These are phyloP conservation scores for Ptychodera flava DNA, from an alignment of 35 echinoderm and acorn worm genomes.

Conservation along the genomic window DNA sequence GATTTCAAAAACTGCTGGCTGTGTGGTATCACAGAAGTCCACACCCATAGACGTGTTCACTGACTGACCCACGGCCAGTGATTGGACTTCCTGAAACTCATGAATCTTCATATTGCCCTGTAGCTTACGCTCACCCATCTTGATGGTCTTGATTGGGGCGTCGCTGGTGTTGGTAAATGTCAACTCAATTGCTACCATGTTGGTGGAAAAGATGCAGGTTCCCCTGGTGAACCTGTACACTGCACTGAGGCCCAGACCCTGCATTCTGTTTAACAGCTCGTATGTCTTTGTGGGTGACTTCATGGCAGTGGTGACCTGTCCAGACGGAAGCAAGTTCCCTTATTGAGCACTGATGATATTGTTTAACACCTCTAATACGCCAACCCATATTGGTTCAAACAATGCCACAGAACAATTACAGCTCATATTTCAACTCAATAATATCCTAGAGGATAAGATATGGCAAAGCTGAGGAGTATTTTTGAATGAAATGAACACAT, in stretches of 20 bases:
- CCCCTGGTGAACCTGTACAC: constrained; percentile 65
- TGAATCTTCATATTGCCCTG: constrained; percentile 80
- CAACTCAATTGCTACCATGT: constrained; percentile 90
- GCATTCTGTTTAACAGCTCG: constrained; percentile 88
- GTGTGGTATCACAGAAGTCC: constrained; percentile 90
- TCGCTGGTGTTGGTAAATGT: constrained; percentile 78
- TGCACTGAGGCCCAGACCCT: constrained; percentile 77
- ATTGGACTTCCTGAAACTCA: constrained; percentile 69
- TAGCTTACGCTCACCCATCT: constrained; percentile 80
- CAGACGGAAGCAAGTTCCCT: too few species aligned
- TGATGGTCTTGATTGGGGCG: constrained; percentile 69
- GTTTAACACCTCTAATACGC: too few species aligned
- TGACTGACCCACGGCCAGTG: constrained; percentile 63
- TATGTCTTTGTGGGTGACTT: constrained; percentile 29
- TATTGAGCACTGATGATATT: too few species aligned
- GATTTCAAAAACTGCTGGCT: constrained; percentile 96
- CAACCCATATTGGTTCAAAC: too few species aligned
- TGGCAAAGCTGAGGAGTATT: too few species aligned
- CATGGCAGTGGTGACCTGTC: constrained; percentile 8
- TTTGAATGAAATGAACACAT: too few species aligned
- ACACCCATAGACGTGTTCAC: constrained; percentile 63
- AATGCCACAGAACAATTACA: too few species aligned
- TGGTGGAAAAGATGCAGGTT: constrained; percentile 65
- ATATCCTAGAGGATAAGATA: too few species aligned
- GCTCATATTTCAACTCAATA: too few species aligned